Conservation (phyloP, 2,797 vertebrate species). For the Mormyrus hasselquistii region DNA sequence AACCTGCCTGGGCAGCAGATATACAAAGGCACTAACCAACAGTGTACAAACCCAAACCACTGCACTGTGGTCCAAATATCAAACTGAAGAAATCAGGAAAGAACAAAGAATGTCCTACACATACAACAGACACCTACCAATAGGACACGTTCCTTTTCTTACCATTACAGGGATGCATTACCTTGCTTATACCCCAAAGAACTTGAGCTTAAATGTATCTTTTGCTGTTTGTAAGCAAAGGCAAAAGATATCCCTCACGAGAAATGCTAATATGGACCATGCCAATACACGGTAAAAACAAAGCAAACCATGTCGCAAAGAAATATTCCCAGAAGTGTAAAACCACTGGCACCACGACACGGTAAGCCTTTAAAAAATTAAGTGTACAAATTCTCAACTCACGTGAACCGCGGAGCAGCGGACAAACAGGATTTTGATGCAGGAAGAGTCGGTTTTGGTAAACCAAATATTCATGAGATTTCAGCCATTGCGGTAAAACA, state of each 20-base stretch:
- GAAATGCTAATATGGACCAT: not conserved
- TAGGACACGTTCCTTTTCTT: not conserved
- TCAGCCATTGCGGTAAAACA: not conserved
- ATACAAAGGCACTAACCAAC: not conserved
- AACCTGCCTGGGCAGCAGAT: not conserved
- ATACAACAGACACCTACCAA: not conserved
- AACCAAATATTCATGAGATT: not conserved
- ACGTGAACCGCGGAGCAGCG: not conserved
- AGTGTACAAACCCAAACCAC: not conserved
- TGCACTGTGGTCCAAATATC: not conserved
- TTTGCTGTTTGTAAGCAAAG: not conserved
- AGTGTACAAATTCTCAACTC: not conserved
- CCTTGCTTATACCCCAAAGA: not conserved
- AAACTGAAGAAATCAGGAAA: not conserved
- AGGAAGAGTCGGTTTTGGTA: not conserved
- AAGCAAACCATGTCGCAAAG: not conserved
- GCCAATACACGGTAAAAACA: not conserved
- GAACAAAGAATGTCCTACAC: not conserved
- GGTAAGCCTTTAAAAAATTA: not conserved
- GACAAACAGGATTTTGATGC: not conserved
- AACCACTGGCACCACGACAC: not conserved
- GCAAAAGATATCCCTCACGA: not conserved
- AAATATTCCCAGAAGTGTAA: not conserved
- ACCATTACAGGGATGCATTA: not conserved
- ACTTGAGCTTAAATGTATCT: not conserved